A percentile compares a stretch with the other conserved stretches of the same genome.
Evolutionary conservation across 2,113 vertebrate genomes (phyloP).

Genomic region (Nerophis ophidion): DNA sequence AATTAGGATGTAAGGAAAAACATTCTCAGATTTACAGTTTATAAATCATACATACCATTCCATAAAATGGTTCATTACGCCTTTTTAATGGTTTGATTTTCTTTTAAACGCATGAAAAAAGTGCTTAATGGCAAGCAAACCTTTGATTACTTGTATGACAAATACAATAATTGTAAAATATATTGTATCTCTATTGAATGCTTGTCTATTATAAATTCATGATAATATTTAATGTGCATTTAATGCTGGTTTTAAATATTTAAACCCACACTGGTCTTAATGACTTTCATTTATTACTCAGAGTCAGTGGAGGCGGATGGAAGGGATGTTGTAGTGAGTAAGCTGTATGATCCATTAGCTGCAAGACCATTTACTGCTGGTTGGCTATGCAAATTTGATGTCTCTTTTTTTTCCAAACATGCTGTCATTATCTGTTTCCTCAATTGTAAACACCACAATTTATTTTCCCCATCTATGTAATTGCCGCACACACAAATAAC

Average conservation of each 20-base stretch:
- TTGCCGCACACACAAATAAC: constrained; percentile 18
- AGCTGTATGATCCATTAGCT: constrained; percentile 40
- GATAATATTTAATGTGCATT: constrained; percentile 14
- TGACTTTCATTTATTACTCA: constrained; percentile 32
- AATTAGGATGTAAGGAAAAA: not conserved
- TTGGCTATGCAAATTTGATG: constrained; percentile 46
- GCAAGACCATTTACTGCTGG: constrained; percentile 22
- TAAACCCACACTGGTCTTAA: constrained; percentile 9
- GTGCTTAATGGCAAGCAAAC: not conserved
- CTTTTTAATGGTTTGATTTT: not conserved
- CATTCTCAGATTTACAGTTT: not conserved
- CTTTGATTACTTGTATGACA: not conserved
- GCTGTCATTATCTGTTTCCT: constrained; percentile 32
- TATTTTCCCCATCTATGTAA: constrained; percentile 28
- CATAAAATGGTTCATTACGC: too few relatives aligned
- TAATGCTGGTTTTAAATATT: constrained; percentile 28
- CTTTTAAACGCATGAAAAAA: not conserved
- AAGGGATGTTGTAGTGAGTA: constrained; percentile 30
- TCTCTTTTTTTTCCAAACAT: constrained; percentile 17
- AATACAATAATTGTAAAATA: constrained; percentile 11
- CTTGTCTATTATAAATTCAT: constrained; percentile 13
- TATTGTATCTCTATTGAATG: not conserved
- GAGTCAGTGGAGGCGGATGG: constrained; percentile 20
- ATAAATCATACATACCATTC: not conserved
- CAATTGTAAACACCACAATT: constrained; percentile 36